Conservation (phyloP, 2,113 vertebrate species). For the Entomyzon cyanotis region DNA sequence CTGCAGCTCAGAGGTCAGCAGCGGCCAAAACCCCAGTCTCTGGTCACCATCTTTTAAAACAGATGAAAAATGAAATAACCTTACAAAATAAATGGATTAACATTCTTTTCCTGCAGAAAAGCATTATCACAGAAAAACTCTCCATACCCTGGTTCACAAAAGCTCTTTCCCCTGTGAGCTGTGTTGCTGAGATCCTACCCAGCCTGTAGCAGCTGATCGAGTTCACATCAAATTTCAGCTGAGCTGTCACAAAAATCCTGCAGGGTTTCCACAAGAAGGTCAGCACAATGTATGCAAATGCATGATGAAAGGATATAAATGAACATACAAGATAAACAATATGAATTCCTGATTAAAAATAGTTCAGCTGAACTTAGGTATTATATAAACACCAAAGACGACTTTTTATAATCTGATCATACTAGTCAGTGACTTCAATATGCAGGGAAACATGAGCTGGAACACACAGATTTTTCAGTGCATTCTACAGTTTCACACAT, state of each 20-base stretch:
- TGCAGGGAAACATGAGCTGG: conserved; percentile 3
- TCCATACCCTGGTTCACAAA: neutral
- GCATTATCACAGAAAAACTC: neutral
- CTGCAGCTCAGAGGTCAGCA: neutral
- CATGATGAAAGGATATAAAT: neutral
- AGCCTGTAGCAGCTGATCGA: neutral
- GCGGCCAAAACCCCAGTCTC: neutral
- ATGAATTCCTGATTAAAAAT: neutral
- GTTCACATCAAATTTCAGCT: neutral
- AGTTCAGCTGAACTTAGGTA: neutral
- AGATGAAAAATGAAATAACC: neutral
- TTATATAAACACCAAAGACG: neutral
- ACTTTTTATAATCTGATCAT: neutral
- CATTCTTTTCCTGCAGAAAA: neutral
- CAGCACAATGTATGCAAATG: neutral
- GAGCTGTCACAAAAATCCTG: neutral
- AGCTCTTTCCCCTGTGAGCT: neutral
- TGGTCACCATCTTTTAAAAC: neutral
- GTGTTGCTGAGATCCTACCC: neutral
- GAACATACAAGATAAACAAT: neutral
- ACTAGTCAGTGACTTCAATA: neutral
- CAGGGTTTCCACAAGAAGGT: neutral
- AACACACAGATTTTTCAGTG: conserved; percentile 34
- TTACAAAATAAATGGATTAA: neutral
- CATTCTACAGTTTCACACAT: neutral